Evolutionary conservation across 2,888 invertebrate genomes (phyloP), one percentile per base, ranked within the genome.

Genomic region (Stenolophus ochropezus): DNA sequence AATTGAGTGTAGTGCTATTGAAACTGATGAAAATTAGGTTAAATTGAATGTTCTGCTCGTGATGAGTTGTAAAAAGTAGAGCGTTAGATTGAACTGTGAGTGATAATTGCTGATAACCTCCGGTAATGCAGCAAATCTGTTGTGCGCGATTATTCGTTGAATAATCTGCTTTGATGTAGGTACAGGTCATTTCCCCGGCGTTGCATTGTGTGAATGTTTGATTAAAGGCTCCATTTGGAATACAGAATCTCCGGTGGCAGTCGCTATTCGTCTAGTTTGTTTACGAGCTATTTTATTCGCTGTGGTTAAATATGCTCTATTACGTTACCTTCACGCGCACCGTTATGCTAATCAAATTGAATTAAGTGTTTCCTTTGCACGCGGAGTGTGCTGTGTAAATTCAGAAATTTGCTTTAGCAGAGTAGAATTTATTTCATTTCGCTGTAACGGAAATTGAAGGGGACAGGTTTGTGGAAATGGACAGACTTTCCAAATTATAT

Each of bases 311-410:
- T 51, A 75, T 75, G 74, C 53, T 75, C 25, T 75, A 51, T 53
- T 53, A 1, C 18, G 25, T 75, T 75, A 75, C 53, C 25, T 53
- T 53, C 53, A 53, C 74, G 53, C 49, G 74, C 16, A 74, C 71
- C 42, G 27, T 75, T 75, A 75, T 75, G 74, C 74, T 75, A 75
- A 75, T 75, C 74, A 75, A 27, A 75, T 75, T 75, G 49, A 75
- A 75, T 75, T 53, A 75, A 75, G 74, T 21, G 18, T 75, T 75
- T 75, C 53, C 53, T 75, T 51, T 53, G 53, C 74, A 75, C 53
- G 21, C 21, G 6, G 51, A 75, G 27, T 51, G 53, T 53, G 51
- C 74, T 75, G 74, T 74, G 53, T 53, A 51, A 75, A 75, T 75
- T 75, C 14, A 49, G 25, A 75, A 75, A 75, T 75, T 51, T 75